Conservation (phyloP, 2,113 vertebrate species). For the Odontesthes bonariensis region DNA sequence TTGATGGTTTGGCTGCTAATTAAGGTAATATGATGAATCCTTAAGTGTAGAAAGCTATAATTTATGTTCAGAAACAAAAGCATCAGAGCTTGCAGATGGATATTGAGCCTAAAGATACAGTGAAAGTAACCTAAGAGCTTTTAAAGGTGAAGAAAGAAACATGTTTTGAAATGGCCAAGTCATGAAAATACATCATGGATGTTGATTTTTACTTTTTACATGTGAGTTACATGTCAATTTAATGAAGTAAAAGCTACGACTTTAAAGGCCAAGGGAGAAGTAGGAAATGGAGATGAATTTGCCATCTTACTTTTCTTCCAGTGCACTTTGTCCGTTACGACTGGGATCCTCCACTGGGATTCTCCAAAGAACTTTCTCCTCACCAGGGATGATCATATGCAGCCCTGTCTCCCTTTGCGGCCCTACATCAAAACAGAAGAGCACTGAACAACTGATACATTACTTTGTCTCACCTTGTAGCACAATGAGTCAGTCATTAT, state of each 20-base stretch:
- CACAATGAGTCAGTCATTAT: not conserved
- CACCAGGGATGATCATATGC: constrained; percentile 91
- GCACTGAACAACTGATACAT: constrained; percentile 47
- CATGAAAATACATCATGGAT: not conserved
- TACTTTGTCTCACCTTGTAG: constrained; percentile 11
- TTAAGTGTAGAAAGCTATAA: not conserved
- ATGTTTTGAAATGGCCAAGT: not conserved
- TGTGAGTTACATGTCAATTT: not conserved
- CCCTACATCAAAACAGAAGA: constrained; percentile 85
- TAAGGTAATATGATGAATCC: too few species aligned
- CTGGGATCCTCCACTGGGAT: constrained; percentile 86
- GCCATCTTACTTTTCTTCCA: constrained; percentile 93
- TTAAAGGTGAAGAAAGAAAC: not conserved
- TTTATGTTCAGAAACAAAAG: not conserved
- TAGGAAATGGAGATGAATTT: not conserved
- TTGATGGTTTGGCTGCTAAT: too few species aligned
- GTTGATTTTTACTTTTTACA: not conserved
- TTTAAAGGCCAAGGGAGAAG: not conserved
- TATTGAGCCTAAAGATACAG: not conserved
- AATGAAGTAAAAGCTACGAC: not conserved
- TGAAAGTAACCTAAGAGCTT: not conserved
- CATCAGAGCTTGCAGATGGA: not conserved
- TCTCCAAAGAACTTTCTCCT: constrained; percentile 87
- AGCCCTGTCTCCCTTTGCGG: constrained; percentile 89
- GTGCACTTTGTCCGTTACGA: constrained; percentile 92